Conservation (phyloP, 2,888 invertebrate genomes). For the Diarsia mendica region DNA sequence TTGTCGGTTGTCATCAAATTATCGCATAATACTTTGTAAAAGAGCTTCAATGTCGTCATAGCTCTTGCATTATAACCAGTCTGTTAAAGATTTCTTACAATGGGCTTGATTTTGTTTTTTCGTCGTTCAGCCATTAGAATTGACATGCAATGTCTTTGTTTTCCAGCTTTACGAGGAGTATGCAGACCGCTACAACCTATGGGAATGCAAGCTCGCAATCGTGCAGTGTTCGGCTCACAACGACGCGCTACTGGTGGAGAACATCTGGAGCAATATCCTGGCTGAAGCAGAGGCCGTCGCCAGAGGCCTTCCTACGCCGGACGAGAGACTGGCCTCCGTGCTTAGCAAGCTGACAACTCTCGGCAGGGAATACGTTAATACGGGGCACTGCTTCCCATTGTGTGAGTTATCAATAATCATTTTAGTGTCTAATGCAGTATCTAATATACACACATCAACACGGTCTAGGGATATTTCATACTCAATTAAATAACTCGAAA, state of each 20-base stretch:
- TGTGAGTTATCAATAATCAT: constrained; percentile 90
- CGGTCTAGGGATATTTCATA: too few species aligned
- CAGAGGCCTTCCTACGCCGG: constrained; percentile 82
- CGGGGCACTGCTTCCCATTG: constrained; percentile 96
- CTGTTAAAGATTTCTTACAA: too few species aligned
- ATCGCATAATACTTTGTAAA: too few species aligned
- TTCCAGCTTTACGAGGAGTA: constrained; percentile 96
- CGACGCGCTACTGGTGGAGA: constrained; percentile 96
- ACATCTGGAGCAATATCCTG: constrained; percentile 97
- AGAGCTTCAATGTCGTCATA: too few species aligned
- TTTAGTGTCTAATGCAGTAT: background rate
- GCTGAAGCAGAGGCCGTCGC: constrained; percentile 90
- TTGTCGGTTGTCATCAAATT: too few species aligned
- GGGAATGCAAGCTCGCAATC: constrained; percentile 98
- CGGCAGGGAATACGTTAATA: constrained; percentile 94
- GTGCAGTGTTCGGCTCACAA: constrained; percentile 98
- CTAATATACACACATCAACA: too few species aligned
- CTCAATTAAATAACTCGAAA: too few species aligned
- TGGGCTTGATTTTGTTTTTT: too few species aligned
- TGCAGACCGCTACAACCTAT: constrained; percentile 96
- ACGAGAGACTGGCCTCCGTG: constrained; percentile 92
- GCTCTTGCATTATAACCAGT: too few species aligned
- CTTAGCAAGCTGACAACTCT: constrained; percentile 94
- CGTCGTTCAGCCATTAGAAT: too few species aligned
- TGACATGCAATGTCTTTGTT: too few species aligned